Base-by-base conservation (phyloP, 2,113 vertebrate species). In the Vireo altiloquus region DNA sequence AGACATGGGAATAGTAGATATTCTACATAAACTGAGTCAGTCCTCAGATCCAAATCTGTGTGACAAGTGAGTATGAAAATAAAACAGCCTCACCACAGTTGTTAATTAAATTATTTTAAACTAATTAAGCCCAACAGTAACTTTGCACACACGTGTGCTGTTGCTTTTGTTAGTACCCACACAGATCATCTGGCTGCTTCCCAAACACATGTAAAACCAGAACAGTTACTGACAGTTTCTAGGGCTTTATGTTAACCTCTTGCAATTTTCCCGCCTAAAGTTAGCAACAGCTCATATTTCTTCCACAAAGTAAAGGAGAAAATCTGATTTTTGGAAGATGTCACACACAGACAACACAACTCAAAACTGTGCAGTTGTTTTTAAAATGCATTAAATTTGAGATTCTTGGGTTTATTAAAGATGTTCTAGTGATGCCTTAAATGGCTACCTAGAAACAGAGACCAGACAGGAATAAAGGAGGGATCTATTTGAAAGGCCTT, bases 1-100 rank as follows among this genome's bases (percentile, higher is more conserved):
- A 96, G 99, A 99, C 96, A 98, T 99, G 98, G 99, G 99, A 96
- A 99, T 99, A 60, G 99, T 99, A 88, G 99, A 99, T 97, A 98
- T 99, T 95, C 98, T 99, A 92, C 99, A 99, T 97, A 99, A 99
- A 97, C 97, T 99, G 92, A 99, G 98, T 94, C 99, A 99, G 97
- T 98, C 99, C 52, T 97, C 99, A 15, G 99, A 99, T 97, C 98
- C 99, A 92, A 99, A 98, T 98, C 99, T 99, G 92, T 99, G 99
- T 96, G 99, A 99, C 98, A 99, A 99, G 99, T 99, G 91, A 97
- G 98, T 97, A 97, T 95, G 60, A 50, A 74, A 25, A 17, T 24
- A 47, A 42, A 35, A 47, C 25, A 77, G 33, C 13, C n/a, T 84
- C 68, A 21, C 35, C 21, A 18, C 39, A 25, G 16, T 16, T 89